Percentiles rank a stretch among this genome's conserved stretches.
Evolutionary conservation across 2,888 invertebrate genomes (phyloP).

Genomic region (Morinoia aosen): DNA sequence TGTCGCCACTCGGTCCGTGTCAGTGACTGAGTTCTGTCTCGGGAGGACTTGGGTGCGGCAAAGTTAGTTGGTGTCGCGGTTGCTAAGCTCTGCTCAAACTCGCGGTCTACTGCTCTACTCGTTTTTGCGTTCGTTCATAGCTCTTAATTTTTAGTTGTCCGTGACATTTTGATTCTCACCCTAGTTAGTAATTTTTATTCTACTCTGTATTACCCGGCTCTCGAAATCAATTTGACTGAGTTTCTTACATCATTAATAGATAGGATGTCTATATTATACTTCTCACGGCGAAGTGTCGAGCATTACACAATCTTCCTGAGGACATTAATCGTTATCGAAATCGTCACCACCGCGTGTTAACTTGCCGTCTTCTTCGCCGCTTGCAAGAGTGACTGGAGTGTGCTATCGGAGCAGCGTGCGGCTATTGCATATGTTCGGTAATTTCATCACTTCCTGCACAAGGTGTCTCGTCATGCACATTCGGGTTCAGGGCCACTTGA

Average conservation of each 20-base stretch:
- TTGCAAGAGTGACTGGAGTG: neutral
- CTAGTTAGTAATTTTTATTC: neutral
- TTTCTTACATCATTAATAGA: neutral
- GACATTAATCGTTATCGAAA: neutral
- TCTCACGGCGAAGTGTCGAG: neutral
- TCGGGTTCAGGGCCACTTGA: neutral
- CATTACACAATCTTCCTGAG: neutral
- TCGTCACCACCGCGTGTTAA: neutral
- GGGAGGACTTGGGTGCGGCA: constrained; percentile 9
- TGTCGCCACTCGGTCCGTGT: neutral
- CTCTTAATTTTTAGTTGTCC: neutral
- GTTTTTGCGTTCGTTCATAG: neutral
- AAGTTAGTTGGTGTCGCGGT: neutral
- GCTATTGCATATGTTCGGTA: neutral
- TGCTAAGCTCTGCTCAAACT: neutral
- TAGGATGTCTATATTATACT: neutral
- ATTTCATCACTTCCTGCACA: neutral
- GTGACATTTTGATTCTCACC: neutral
- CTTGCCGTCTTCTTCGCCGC: neutral
- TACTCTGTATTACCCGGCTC: neutral
- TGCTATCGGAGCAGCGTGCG: neutral
- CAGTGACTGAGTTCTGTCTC: constrained; percentile 8
- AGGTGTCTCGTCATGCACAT: neutral
- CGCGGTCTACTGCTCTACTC: neutral
- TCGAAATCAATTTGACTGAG: neutral